A percentile compares a stretch with the other conserved stretches of the same genome.
Evolutionary conservation across 2,888 invertebrate species (phyloP).

Genomic region (Oscheius sp.): DNA sequence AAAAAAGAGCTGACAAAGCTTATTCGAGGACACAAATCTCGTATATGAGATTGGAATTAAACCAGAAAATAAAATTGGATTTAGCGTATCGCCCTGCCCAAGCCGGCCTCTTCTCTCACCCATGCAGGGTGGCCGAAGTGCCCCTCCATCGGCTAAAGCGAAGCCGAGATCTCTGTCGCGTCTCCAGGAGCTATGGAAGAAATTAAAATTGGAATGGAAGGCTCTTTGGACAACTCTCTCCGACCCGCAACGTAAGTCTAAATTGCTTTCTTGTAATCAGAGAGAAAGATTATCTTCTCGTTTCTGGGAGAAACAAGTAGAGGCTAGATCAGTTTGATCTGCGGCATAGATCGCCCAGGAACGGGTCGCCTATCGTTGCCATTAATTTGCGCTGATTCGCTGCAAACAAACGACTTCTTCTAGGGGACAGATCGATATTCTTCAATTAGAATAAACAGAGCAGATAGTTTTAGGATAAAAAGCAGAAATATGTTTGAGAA

Average conservation of each 20-base stretch:
- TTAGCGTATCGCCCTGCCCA: constrained; percentile 2
- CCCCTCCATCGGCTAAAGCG: constrained; percentile 8
- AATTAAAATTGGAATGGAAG: constrained; percentile 16
- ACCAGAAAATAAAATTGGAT: no score
- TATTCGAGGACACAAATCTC: no score
- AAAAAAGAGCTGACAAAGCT: no score
- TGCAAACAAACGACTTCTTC: not conserved
- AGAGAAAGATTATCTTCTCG: not conserved
- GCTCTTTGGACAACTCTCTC: constrained; percentile 5
- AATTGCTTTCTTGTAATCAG: not conserved
- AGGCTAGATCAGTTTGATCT: no score
- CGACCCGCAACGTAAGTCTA: constrained; percentile 14
- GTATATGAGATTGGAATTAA: no score
- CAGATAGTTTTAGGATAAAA: not conserved
- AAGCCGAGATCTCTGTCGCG: not conserved
- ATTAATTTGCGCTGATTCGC: not conserved
- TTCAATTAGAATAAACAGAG: not conserved
- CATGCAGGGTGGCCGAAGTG: constrained; percentile 20
- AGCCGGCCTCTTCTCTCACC: constrained; percentile 10
- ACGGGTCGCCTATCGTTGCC: not conserved
- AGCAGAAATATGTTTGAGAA: not conserved
- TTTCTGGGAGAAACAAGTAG: no score
- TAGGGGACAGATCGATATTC: not conserved
- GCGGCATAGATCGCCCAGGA: no score
- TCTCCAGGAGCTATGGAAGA: not conserved